Base-by-base conservation (phyloP, 2,797 vertebrate species). In the Notamacropus eugenii region DNA sequence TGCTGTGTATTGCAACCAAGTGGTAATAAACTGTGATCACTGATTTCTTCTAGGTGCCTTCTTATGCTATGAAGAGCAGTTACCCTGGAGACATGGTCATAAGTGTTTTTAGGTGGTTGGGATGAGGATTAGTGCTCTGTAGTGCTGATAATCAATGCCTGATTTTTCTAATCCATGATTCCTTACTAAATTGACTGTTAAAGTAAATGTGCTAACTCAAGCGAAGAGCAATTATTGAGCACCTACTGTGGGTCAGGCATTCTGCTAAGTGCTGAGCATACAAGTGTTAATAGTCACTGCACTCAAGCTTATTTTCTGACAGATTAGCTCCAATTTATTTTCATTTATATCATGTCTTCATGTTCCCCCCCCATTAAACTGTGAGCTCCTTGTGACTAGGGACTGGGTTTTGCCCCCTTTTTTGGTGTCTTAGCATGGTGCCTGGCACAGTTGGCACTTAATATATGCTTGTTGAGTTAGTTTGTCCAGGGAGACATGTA, bases 1-100 rank as follows among this genome's bases (percentile, higher is more conserved):
- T n/a, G 90, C 94, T 97, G 94, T 97, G 92, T 97, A 58, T 93
- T 94, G 31, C 74, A 31, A 93, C 92, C 91, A 96, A 82, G 93
- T 92, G 90, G 95, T 92, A 98, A 98, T 98, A 98, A 98, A 98
- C 57, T 91, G 2, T 96, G 59, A 59, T 94, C 58, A 55, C n/a
- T 93, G 91, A 96, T 94, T 62, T 93, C 24, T 96, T 93, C 95
- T 14, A 92, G 56, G 55, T 96, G 90, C 67, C 16, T 96, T 50
- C 22, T 50, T 96, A 82, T 96, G 58, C 40, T 56, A 0, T 90
- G n/a, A 54, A 93, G 40, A 54, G 28, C 40, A 14, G 5, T n/a
- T 40, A 40, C 19, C 40, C 19, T 40, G 67, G 67, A 19, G 22
- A 10, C 59, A 4, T 34, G 29, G 59, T 62, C 59, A 62, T 87